Conservation (phyloP, 2,113 vertebrate genomes). For the Actenoides hombroni region DNA sequence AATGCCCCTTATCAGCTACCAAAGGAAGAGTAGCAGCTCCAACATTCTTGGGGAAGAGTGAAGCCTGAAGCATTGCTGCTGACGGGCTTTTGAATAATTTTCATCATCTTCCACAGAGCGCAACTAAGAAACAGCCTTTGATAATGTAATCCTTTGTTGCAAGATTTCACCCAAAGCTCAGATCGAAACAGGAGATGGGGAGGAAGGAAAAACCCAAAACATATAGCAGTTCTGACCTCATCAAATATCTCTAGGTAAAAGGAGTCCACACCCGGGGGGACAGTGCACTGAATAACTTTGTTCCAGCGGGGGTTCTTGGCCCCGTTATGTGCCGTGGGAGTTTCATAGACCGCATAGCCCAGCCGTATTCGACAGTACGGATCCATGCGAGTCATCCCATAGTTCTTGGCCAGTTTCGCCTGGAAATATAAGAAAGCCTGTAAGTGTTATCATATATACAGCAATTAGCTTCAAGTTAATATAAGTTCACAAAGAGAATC, state of each 20-base stretch:
- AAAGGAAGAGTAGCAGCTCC: neutral
- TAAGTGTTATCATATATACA: neutral
- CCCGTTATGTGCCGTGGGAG: slow-evolving; percentile 95
- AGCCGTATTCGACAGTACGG: slow-evolving; percentile 93
- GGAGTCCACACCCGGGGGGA: slow-evolving; percentile 93
- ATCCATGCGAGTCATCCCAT: slow-evolving; percentile 98
- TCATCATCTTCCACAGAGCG: neutral
- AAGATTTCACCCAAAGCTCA: neutral
- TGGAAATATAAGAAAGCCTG: slow-evolving; percentile 31
- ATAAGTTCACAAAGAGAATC: neutral
- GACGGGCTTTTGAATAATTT: neutral
- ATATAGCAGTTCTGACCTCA: slow-evolving; percentile 79
- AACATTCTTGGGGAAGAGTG: neutral
- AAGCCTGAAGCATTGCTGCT: neutral
- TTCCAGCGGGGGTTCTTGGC: slow-evolving; percentile 98
- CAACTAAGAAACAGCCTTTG: neutral
- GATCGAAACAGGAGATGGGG: neutral
- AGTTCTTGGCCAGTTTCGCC: slow-evolving; percentile 98
- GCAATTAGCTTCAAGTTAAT: neutral
- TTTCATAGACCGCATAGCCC: slow-evolving; percentile 95
- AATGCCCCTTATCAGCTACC: neutral
- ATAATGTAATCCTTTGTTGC: neutral
- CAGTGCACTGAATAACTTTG: slow-evolving; percentile 95
- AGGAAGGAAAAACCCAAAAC: neutral
- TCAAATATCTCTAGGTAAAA: slow-evolving; percentile 99